Evolutionary conservation across 1,140 invertebrate species (phyloP), one percentile per base, ranked within the genome.

Genomic region (Gryon sp.): DNA sequence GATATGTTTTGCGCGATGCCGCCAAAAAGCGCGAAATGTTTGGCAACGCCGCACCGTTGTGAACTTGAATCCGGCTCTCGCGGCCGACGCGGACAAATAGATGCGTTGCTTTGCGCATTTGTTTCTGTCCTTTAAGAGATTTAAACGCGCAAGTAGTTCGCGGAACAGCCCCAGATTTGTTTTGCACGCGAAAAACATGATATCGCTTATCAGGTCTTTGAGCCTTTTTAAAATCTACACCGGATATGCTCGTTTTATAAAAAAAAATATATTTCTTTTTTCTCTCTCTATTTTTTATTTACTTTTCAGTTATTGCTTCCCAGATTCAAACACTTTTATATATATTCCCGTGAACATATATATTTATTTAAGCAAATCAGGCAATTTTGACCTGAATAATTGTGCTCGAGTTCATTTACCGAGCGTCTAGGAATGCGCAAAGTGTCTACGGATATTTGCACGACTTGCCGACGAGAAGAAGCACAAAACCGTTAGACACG

Each of bases 81-180:
- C 26, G 11, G 16, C 1, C 12, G 52, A 59, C 52, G 45, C 43
- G 8, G 53, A 69, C 45, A 59, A 69, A 69, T 69, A 59, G 65
- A 43, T 46, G 32, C 43, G 43, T 8, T 6, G 53, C 8, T 60
- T 69, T 24, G 24, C 45, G 15, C 66, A 70, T 70, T 70, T 53
- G 38, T 69, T 69, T 36, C 15, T 36, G 65, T 69, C 53, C 34
- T 69, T 69, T 41, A 52, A 69, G 45, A 60, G 53, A 59, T 59
- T 69, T 52, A 69, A 59, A 50, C 53, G 65, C 18, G 11, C 53
- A 34, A 46, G 24, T 45, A 38, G 63, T 48, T 30, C 4, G 9
- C 18, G 62, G 45, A 66, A 66, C 48, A 48, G 15, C 38, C 40
- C 45, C 26, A 45, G 38, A 66, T 66, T 66, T 66, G 62, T 66